Evolutionary conservation across 2,888 invertebrate genomes (phyloP).

Genomic region (Ornithoptera priamus): DNA sequence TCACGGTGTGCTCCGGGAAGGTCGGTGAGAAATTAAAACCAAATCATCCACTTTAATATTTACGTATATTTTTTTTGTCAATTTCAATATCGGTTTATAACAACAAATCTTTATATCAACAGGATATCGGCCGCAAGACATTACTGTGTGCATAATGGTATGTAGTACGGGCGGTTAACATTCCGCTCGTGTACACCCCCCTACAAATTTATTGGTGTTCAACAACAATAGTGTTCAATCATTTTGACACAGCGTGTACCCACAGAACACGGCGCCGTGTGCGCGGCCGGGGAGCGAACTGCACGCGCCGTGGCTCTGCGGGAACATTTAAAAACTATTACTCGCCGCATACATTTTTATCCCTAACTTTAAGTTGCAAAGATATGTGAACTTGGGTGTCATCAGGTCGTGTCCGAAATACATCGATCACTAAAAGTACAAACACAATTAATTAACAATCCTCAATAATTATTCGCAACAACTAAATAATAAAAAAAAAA

Average conservation of each 20-base stretch:
- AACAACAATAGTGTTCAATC: conserved; percentile 35
- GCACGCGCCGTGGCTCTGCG: conserved; percentile 43
- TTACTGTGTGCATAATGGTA: conserved; percentile 44
- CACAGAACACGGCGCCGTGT: conserved; percentile 51
- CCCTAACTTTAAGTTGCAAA: conserved; percentile 51
- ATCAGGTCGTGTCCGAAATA: conserved; percentile 50
- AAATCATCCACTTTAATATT: conserved; percentile 72
- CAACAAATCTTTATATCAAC: conserved; percentile 68
- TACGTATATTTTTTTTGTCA: conserved; percentile 74
- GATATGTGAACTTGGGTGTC: conserved; percentile 62
- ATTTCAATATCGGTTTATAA: conserved; percentile 67
- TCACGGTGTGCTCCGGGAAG: neutral
- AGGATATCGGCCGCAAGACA: conserved; percentile 54
- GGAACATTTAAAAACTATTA: conserved; percentile 47
- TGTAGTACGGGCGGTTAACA: conserved; percentile 44
- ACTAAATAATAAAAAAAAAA: conserved; percentile 64
- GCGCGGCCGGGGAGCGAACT: conserved; percentile 43
- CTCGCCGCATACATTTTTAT: conserved; percentile 40
- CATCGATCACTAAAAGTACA: conserved; percentile 57
- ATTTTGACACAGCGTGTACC: conserved; percentile 46
- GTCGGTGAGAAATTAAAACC: conserved; percentile 43
- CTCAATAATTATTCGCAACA: conserved; percentile 71
- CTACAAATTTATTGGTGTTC: conserved; percentile 44
- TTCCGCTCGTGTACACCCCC: conserved; percentile 34
- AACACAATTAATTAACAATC: conserved; percentile 73